Evolutionary conservation across 2,797 vertebrate genomes (phyloP), one percentile per base, ranked within the genome.

Genomic region (Epinephelus coioides): DNA sequence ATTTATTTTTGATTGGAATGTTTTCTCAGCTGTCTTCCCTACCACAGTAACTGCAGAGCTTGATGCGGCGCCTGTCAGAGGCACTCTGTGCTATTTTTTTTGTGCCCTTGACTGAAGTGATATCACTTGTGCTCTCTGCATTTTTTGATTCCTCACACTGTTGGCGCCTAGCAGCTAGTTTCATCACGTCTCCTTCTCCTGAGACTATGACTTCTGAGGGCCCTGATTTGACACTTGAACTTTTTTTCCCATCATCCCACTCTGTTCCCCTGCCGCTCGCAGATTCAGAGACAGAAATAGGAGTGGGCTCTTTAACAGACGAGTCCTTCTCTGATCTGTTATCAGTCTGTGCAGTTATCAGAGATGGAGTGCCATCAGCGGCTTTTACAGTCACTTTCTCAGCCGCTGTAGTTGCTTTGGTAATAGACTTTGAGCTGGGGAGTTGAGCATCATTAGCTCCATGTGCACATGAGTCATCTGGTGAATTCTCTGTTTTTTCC

Each of bases 391-490:
- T 63, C 71, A 21, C 81, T 62, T 82, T 62, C 73, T 86, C 70
- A 11, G 23, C 72, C 25, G 55, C 71, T 23, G 55, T 46, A 43
- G 54, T 49, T 69, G 72, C 73, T 82, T 76, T 77, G 60, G 72
- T 79, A 67, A 83, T 54, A 73, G 73, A 70, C 60, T 81, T 81
- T 25, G 78, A 71, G 54, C 71, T 73, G 64, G 79, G 59, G 51
- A 77, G 10, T 27, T 80, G 71, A 2, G 38, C 73, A 80, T 75
- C 81, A 88, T 80, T 84, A 88, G 79, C 82, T 86, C 85, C 80
- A 83, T 69, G 84, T 85, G 88, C 17, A 15, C 73, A 85, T 92
- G 93, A 92, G 83, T 94, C 91, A 94, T 88, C 71, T 1, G 27
- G 44, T 43, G 80, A 73, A 69, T 81, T 89, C 47, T 86, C 69